Conservation (phyloP, 2,797 vertebrate genomes). For the Huso huso region DNA sequence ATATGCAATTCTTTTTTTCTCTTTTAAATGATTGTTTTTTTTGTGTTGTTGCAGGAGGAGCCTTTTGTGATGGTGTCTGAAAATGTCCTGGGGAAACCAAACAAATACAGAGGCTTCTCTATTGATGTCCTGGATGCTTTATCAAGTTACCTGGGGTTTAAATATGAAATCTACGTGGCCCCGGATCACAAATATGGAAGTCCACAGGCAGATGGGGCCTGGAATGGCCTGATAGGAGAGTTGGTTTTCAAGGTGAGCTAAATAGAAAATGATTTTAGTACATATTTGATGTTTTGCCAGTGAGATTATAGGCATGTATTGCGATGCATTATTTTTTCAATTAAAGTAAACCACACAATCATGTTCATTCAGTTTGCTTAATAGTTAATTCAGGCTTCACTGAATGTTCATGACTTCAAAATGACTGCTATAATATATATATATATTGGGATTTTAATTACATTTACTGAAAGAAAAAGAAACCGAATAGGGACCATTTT, state of each 20-base stretch:
- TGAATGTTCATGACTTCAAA: too few relatives aligned
- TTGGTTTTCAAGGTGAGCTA: conserved; percentile 89
- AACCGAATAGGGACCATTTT: conserved; percentile 22
- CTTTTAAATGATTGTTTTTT: background rate
- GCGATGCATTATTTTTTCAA: too few relatives aligned
- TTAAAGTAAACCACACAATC: too few relatives aligned
- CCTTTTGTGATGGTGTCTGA: conserved; percentile 98
- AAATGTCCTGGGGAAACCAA: conserved; percentile 94
- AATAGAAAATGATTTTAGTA: background rate
- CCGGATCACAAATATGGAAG: conserved; percentile 95
- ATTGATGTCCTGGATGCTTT: conserved; percentile 93
- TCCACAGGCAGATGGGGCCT: conserved; percentile 82
- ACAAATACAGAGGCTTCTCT: conserved; percentile 95
- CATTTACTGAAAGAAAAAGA: too few relatives aligned
- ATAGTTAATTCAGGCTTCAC: too few relatives aligned
- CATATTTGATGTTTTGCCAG: too few relatives aligned
- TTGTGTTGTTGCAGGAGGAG: conserved; percentile 73
- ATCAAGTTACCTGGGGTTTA: conserved; percentile 91
- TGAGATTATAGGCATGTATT: too few relatives aligned
- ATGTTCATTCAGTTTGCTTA: too few relatives aligned
- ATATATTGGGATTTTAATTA: too few relatives aligned
- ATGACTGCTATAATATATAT: too few relatives aligned
- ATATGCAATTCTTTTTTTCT: too few relatives aligned
- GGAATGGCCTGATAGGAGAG: conserved; percentile 95
- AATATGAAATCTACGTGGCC: conserved; percentile 93